Evolutionary conservation across 2,113 vertebrate species (phyloP).

Genomic region (Philantomba maxwellii): DNA sequence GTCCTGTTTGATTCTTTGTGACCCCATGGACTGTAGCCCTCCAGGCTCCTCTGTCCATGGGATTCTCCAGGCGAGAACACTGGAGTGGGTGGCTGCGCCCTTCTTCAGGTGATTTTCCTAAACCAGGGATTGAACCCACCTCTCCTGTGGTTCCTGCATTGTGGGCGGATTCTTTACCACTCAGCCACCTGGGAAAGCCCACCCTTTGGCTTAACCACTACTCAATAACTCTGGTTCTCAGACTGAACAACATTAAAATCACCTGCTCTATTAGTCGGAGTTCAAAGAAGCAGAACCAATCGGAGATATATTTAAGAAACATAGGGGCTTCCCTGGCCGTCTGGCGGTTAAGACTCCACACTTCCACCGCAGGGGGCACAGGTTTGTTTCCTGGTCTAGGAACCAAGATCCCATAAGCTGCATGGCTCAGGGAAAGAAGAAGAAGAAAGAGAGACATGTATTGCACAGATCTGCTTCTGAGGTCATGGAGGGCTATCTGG

Average conservation of each 20-base stretch:
- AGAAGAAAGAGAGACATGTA: background rate
- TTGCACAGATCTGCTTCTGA: no score
- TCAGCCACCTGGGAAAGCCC: background rate
- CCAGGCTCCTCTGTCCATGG: background rate
- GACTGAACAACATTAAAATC: background rate
- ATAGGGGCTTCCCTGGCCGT: background rate
- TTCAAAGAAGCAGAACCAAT: background rate
- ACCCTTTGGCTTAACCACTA: background rate
- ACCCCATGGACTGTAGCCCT: background rate
- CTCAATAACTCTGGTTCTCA: background rate
- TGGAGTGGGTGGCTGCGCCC: background rate
- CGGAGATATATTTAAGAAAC: background rate
- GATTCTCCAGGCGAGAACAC: background rate
- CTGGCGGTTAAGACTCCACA: background rate
- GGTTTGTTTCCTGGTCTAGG: background rate
- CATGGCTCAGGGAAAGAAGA: background rate
- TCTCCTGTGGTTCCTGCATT: background rate
- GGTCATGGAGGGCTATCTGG: fast-evolving
- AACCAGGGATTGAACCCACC: background rate
- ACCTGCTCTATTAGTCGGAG: background rate
- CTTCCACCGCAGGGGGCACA: no score
- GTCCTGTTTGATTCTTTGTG: background rate
- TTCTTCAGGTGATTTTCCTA: background rate
- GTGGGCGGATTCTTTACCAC: background rate
- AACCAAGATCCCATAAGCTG: background rate